Percentiles rank a stretch among this genome's conserved stretches.
Conservation (phyloP, 2,797 vertebrate species). For the Adrianichthys oophorus region DNA sequence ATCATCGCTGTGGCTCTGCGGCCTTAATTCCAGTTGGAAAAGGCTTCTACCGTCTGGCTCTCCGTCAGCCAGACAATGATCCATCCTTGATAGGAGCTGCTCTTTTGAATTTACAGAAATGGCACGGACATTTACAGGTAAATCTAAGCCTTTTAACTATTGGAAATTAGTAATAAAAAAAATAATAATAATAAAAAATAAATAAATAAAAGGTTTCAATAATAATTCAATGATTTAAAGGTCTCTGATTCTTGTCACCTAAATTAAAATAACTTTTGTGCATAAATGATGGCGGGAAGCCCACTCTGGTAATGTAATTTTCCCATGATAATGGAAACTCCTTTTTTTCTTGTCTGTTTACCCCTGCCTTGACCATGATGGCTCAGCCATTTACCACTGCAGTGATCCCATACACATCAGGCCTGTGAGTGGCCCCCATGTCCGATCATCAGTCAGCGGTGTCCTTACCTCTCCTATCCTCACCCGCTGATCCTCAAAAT, state of each 20-base stretch:
- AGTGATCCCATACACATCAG: conserved; percentile 68
- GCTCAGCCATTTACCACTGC: conserved; percentile 55
- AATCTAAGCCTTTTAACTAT: neutral
- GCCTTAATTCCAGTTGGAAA: conserved; percentile 54
- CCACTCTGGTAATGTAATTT: conserved; percentile 53
- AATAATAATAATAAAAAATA: no score
- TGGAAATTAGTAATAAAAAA: neutral
- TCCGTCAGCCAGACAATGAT: conserved; percentile 56
- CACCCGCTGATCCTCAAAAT: conserved; percentile 59
- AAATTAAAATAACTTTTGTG: conserved; percentile 10
- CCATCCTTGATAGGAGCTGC: conserved; percentile 44
- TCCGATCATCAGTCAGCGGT: conserved; percentile 54
- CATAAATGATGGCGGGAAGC: conserved; percentile 39
- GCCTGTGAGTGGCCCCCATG: conserved; percentile 50
- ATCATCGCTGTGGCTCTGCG: conserved; percentile 49
- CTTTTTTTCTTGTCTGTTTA: conserved; percentile 50
- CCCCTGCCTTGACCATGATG: conserved; percentile 34
- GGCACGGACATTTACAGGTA: neutral
- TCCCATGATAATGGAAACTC: conserved; percentile 42
- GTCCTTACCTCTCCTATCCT: conserved; percentile 27
- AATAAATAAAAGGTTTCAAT: neutral
- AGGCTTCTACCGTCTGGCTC: conserved; percentile 47
- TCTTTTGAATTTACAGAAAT: conserved; percentile 12
- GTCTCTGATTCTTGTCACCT: conserved; percentile 13
- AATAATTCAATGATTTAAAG: neutral